Conservation (phyloP, 2,113 vertebrate genomes). For the Vombatus ursinus region DNA sequence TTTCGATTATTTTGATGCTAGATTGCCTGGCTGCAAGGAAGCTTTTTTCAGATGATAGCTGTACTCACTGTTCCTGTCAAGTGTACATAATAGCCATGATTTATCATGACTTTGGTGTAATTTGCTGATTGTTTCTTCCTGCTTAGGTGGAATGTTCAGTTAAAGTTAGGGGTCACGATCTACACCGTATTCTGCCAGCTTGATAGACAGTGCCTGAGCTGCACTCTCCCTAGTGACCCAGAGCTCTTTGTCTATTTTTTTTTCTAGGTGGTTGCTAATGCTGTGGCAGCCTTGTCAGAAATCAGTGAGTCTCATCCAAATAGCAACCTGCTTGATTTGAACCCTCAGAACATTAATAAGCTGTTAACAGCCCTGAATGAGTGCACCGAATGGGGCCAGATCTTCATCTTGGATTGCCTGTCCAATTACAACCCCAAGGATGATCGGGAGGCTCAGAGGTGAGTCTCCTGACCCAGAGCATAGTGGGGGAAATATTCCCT, state of each 20-base stretch:
- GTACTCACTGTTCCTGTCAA: not conserved
- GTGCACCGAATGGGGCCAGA: constrained; percentile 99
- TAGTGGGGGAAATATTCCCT: not conserved
- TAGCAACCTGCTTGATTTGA: constrained; percentile 98
- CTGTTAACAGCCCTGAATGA: constrained; percentile 97
- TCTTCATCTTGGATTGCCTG: constrained; percentile 98
- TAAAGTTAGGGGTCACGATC: not conserved
- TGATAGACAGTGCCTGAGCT: not conserved
- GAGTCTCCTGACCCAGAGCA: constrained; percentile 8
- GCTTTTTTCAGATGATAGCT: not conserved
- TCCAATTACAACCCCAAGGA: constrained; percentile 99
- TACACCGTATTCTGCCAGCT: not conserved
- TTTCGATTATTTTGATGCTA: constrained; percentile 43
- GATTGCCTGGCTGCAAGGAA: not conserved
- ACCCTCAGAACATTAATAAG: constrained; percentile 99
- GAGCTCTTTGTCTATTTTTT: not conserved
- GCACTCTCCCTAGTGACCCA: constrained; percentile 19
- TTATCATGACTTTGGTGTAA: constrained; percentile 16
- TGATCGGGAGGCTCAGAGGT: constrained; percentile 98
- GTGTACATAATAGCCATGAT: not conserved
- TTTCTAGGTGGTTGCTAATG: constrained; percentile 96
- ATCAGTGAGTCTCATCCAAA: constrained; percentile 99
- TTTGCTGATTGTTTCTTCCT: constrained; percentile 37
- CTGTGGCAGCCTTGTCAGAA: constrained; percentile 97
- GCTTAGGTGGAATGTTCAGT: constrained; percentile 8